Evolutionary conservation across 2,888 invertebrate species (phyloP), one percentile per base, ranked within the genome.

Genomic region (Campaea margaritaria): DNA sequence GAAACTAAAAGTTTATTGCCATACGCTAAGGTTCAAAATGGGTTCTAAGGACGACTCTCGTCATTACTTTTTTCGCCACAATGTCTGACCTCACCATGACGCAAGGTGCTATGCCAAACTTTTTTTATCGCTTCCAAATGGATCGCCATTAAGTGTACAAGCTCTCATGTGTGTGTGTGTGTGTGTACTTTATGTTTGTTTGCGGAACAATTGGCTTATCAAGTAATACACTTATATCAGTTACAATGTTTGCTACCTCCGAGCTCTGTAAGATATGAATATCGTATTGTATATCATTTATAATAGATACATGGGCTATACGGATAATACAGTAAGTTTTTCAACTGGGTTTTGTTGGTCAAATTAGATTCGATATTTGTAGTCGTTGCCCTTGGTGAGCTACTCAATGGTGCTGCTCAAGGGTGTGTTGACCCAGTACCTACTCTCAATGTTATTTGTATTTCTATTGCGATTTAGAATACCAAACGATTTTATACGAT

Each of bases 51-150:
- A 10, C 0, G 8, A 41, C 10, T 3, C 14, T 15, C 5, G 2
- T 10, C 21, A 43, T 21, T 12, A 41, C n/a, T 48, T 16, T n/a
- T 39, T 39, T 14, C 39, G 31, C 49, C 38, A 47, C 47, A 36
- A n/a, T 39, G 5, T 58, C 34, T 58, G 58, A 58, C 38, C 52
- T 58, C 58, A 58, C 38, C 43, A 9, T 44, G 52, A 58, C 52
- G 58, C 42, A 51, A 58, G 48, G 52, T 42, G 14, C 31, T 52
- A 28, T 47, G 36, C 46, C 36, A 42, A 58, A 52, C 27, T 58
- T 58, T 52, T n/a, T 56, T 31, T 49, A 11, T 27, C 15, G 15
- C 21, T 11, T n/a, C 10, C 36, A 38, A 44, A 56, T 49, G 55
- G 34, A 11, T 10, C n/a, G 42, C 47, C 21, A 47, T 54, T 47